These are phyloP conservation scores for Mesitornis unicolor DNA, from an alignment of 2,113 vertebrate genomes.

Conservation along the genomic window DNA sequence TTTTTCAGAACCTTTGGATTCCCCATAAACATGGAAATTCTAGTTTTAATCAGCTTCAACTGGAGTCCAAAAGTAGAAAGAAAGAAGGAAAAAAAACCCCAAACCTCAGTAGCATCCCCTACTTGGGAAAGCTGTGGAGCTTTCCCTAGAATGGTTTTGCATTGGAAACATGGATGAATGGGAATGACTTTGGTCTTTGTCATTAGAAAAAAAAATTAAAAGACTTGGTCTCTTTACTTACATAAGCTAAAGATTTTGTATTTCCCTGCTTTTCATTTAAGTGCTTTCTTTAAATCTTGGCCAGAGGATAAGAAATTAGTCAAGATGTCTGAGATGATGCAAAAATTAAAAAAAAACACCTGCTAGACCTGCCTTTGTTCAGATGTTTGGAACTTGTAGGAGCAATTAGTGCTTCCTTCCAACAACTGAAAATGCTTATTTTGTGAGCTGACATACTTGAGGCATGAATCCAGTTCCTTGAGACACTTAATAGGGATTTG, in stretches of 20 bases:
- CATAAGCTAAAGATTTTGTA: not conserved
- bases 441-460: not conserved
- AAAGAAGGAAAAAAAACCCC: not conserved
- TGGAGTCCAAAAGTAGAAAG: not conserved
- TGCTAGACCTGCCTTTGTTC: not conserved
- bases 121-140: not conserved
- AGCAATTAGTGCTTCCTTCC: not conserved
- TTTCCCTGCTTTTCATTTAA: not conserved
- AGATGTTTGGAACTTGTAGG: not conserved
- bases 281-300: not conserved
- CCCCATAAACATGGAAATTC: not conserved
- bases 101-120: accelerated
- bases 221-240: not conserved
- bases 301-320: not conserved
- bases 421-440: not conserved
- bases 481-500: not conserved
- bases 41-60: not conserved
- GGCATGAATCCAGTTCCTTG: not conserved
- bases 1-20: not conserved
- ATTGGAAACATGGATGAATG: not conserved
- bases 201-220: not conserved
- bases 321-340: not conserved
- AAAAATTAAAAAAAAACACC: not conserved
- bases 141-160: not conserved
- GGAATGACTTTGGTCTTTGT: not conserved